Base-by-base conservation (phyloP, 2,888 invertebrate species). In the Lepidocyrtinus sp. region DNA sequence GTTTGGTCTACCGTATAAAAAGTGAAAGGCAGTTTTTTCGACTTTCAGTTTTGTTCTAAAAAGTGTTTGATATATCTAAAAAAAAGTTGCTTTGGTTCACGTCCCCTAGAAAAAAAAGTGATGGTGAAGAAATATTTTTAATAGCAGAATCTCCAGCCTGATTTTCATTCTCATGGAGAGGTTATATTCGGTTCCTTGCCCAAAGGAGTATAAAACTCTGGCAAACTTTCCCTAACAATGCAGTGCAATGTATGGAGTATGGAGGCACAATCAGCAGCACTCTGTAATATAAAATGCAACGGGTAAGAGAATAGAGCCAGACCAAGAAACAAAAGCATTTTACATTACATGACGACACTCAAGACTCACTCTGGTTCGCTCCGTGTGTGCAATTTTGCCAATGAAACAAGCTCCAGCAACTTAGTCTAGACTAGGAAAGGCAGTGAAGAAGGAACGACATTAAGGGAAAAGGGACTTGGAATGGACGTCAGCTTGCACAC, bases 401-500 rank as follows among this genome's bases (percentile, higher is more conserved):
- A 59, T 21, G 59, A 21, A 9, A 12, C 36, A 36, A 36, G 36
- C 59, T 59, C 17, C n/a, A n/a, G n/a, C n/a, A n/a, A n/a, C n/a
- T n/a, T n/a, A n/a, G 59, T 19, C 21, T 26, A 50, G 55, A 45
- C 21, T 22, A 55, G 26, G 62, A 25, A 63, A 62, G 26, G 17
- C 15, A 19, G 19, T 62, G 21, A 1, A 17, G n/a, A 22, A 26
- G 19, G 21, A 62, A 61, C 9, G 19, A n/a, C 17, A 71, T 24
- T 19, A 27, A 59, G 2, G 70, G 9, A 25, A 24, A 36, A 21
- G 45, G 22, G 25, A 64, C 17, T 12, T 5, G 21, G 27, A 65
- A 68, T 36, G 45, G 17, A 27, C 45, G 22, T 36, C 22, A 19
- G 45, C 45, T 22, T 27, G 68, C 22, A 70, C 65, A n/a, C 74